Evolutionary conservation across 2,888 invertebrate genomes (phyloP).

Genomic region (Theristus sp.): DNA sequence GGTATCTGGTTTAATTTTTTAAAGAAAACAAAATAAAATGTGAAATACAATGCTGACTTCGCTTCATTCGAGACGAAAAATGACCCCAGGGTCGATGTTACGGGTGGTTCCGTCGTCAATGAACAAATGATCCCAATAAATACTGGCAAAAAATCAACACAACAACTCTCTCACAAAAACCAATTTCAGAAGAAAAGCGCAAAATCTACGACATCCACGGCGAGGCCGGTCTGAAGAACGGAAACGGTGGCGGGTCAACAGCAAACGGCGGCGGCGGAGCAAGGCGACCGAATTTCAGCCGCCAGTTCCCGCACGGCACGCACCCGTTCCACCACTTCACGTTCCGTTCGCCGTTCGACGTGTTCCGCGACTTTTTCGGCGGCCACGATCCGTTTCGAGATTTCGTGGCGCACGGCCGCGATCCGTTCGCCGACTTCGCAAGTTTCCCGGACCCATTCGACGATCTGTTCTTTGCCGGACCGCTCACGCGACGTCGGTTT

Average conservation of each 20-base stretch:
- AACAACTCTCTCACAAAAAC: no score
- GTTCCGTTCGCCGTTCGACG: constrained; percentile 93
- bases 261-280: neutral
- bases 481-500: constrained; percentile 14
- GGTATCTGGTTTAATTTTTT: no score
- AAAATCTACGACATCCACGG: constrained; percentile 48
- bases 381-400: constrained; percentile 23
- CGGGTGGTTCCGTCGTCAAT: no score
- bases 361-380: constrained; percentile 94
- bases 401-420: constrained; percentile 4
- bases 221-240: constrained; percentile 56
- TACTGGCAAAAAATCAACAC: no score
- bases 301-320: neutral
- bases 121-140: no score
- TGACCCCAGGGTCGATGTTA: no score
- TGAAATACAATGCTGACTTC: no score
- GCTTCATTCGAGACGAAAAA: no score
- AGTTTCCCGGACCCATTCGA: constrained; percentile 11
- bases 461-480: constrained; percentile 7
- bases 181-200: constrained; percentile 68
- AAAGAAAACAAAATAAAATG: no score
- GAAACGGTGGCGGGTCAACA: neutral
- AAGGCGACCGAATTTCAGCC: neutral
- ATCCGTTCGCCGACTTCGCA: constrained; percentile 19
- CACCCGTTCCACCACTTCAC: constrained; percentile 9